Evolutionary conservation across 2,888 invertebrate species (phyloP).

Genomic region (Apoderus coryli): DNA sequence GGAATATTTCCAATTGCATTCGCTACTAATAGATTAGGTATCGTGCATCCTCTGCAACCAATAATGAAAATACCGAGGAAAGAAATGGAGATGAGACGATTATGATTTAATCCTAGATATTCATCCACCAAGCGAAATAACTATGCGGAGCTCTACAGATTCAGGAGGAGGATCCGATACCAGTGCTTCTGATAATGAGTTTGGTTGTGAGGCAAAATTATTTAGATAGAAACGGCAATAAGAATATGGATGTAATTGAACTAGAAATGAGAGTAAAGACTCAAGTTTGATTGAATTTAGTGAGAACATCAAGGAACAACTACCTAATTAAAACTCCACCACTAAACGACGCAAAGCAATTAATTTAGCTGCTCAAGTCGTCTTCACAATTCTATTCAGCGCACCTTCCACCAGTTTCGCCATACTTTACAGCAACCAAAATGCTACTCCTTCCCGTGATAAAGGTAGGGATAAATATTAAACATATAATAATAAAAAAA

Average conservation of each 20-base stretch:
- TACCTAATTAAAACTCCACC: conserved; percentile 6
- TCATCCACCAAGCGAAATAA: conserved; percentile 6
- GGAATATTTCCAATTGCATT: conserved; percentile 18
- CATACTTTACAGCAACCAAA: conserved; percentile 7
- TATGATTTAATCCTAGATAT: background rate
- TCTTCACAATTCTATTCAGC: conserved; percentile 6
- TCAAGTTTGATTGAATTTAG: conserved; percentile 5
- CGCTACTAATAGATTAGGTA: conserved; percentile 11
- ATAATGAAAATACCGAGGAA: conserved; percentile 8
- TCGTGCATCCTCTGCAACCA: conserved; percentile 5
- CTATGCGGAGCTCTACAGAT: conserved; percentile 7
- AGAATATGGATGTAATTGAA: conserved; percentile 4
- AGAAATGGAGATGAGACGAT: conserved; percentile 7
- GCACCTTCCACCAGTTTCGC: conserved; percentile 7
- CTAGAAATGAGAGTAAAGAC: conserved; percentile 6
- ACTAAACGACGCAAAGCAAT: conserved; percentile 8
- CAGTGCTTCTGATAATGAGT: conserved; percentile 6
- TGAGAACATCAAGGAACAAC: conserved; percentile 6
- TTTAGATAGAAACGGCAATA: conserved; percentile 4
- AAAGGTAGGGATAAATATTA: conserved; percentile 7
- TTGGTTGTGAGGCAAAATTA: conserved; percentile 5
- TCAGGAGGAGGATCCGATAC: conserved; percentile 3
- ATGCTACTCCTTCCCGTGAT: conserved; percentile 7
- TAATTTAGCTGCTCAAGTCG: conserved; percentile 7
- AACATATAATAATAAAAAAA: no score